Evolutionary conservation across 2,888 invertebrate genomes (phyloP), one percentile per base, ranked within the genome.

Genomic region (Oasisia sp.): DNA sequence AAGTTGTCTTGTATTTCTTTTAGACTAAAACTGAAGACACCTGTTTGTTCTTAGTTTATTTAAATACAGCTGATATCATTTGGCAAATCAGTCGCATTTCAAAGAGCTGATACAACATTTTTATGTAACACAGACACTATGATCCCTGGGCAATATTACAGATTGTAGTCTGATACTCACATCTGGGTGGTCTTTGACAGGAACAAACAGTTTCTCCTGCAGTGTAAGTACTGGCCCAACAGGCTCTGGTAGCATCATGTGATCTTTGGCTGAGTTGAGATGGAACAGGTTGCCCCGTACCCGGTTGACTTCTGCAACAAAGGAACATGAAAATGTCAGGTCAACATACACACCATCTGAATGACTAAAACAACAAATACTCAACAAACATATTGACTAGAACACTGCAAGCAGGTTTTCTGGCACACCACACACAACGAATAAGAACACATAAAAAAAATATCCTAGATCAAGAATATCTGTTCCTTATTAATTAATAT

Each of bases 161-260:
- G 74, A 74, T 74, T 19, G 90, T 32, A 38, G 38, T 2, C 38
- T 38, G 90, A 90, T 92, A 94, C 94, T 93, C 93, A 94, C 94
- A 97, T 99, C 99, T 97, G 99, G 99, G 97, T 99, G 98, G 97
- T 99, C 99, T 97, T 99, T 99, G 95, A 99, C 99, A 96, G 99
- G 99, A 96, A 99, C 99, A 97, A 99, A 99, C 96, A 99, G 99
- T 97, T 99, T 99, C 97, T 99, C 99, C 97, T 99, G 98, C 96
- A 98, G 97, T 96, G 98, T 98, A 95, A 98, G 98, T 96, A 98
- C 97, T 96, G 98, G 97, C 2, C 95, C 95, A 32, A 92, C 92
- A 19, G 94, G 92, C 32, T 95, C 95, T 19, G 95, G 95, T 92
- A 95, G 92, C 45, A 91, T 92, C 27, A 93, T 89, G 44, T 91